Percentiles rank a stretch among this genome's conserved stretches.
These are phyloP conservation scores for Danaus plexippus DNA, from an alignment of 1,140 invertebrate genomes.

Conservation along the genomic window DNA sequence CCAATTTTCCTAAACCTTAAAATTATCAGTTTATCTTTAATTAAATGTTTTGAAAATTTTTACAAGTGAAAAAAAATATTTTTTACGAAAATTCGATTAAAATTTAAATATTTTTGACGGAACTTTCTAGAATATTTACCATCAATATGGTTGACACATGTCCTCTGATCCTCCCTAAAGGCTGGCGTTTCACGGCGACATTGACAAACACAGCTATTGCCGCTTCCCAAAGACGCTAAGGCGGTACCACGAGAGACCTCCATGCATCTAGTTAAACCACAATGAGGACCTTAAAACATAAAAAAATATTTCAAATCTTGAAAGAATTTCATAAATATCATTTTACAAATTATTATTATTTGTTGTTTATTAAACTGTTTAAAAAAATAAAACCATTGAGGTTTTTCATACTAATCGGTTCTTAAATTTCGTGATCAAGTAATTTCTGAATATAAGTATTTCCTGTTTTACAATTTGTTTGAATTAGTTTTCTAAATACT, in stretches of 20 bases:
- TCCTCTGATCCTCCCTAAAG: constrained; percentile 70
- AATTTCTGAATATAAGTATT: not conserved
- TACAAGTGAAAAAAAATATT: too few relatives aligned
- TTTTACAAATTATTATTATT: not conserved
- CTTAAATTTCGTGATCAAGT: not conserved
- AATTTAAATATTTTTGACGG: too few relatives aligned
- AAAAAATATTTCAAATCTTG: not conserved
- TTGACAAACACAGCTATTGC: constrained; percentile 63
- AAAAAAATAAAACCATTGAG: not conserved
- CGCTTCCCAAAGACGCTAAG: constrained; percentile 40
- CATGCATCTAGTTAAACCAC: constrained; percentile 63
- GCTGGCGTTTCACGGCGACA: constrained; percentile 66
- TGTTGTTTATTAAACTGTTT: not conserved
- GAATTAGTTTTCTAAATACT: constrained; percentile 5
- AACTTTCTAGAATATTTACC: constrained; percentile 43
- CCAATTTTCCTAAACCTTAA: too few relatives aligned
- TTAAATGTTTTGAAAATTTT: too few relatives aligned
- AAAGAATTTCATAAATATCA: not conserved
- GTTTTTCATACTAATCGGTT: constrained; percentile 1
- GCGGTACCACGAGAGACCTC: constrained; percentile 65
- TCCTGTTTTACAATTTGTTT: not conserved
- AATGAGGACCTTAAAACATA: constrained; percentile 51
- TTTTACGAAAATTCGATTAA: too few relatives aligned
- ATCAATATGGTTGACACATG: constrained; percentile 70
- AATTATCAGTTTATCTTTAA: too few relatives aligned